Evolutionary conservation across 1,140 invertebrate genomes (phyloP).

Genomic region (Hypsibius dujardini): DNA sequence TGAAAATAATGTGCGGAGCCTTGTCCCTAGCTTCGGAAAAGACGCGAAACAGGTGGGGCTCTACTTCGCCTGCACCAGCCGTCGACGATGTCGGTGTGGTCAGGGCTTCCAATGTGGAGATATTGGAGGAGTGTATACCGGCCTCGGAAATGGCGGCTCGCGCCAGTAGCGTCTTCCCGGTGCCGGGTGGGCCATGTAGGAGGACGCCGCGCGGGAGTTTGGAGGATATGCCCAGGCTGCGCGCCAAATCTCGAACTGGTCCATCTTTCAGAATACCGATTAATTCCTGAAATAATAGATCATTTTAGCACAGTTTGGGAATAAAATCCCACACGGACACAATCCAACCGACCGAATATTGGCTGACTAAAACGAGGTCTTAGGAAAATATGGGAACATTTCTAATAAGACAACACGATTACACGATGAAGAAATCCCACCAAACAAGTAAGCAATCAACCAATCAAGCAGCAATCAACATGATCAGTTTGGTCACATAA

Average conservation of each 20-base stretch:
- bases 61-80: constrained; percentile 21
- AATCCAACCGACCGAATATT: too few relatives aligned
- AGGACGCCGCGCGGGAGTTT: constrained; percentile 32
- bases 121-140: constrained; percentile 13
- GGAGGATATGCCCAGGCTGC: too few relatives aligned
- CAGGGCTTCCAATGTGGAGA: constrained; percentile 20
- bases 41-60: constrained; percentile 19
- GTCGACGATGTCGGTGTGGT: constrained; percentile 17
- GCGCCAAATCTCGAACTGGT: too few relatives aligned
- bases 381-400: too few relatives aligned
- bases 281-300: background rate
- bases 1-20: constrained; percentile 48
- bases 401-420: too few relatives aligned
- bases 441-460: too few relatives aligned
- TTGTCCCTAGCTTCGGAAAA: constrained; percentile 22
- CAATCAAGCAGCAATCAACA: too few relatives aligned
- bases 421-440: too few relatives aligned
- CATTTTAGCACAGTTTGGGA: background rate
- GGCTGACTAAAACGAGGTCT: too few relatives aligned
- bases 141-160: constrained; percentile 23
- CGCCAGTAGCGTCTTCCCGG: constrained; percentile 38
- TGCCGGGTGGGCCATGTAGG: constrained; percentile 38
- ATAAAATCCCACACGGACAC: too few relatives aligned
- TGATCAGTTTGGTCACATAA: too few relatives aligned
- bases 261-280: background rate